phyloP scores from a whole-genome alignment of 2,888 invertebrate genomes.

The Rhaphigaster nebulosa region DNA sequence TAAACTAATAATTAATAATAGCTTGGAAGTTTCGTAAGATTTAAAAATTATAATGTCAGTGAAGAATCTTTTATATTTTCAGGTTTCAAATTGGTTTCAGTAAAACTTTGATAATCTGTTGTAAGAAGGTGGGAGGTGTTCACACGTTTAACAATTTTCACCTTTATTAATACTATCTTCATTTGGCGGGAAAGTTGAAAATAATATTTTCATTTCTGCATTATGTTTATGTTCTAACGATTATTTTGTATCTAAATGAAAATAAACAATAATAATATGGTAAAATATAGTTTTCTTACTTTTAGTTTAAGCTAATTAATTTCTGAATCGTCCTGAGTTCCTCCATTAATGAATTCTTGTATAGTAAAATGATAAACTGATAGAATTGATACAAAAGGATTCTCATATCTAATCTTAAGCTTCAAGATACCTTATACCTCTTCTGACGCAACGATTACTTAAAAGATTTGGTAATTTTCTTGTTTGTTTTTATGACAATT shows the following conservation, averaged over 20 bases:
- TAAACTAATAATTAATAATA: background rate
- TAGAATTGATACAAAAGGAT: background rate
- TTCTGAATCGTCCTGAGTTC: background rate
- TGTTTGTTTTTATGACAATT: background rate
- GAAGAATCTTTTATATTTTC: background rate
- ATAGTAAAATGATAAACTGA: background rate
- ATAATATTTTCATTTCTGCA: background rate
- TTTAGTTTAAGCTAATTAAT: background rate
- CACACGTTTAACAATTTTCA: background rate
- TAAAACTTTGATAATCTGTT: background rate
- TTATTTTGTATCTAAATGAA: background rate
- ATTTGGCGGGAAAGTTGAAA: background rate
- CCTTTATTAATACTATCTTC: background rate
- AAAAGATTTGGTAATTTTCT: background rate
- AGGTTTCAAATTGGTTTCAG: background rate
- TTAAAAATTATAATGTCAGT: background rate
- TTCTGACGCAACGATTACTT: background rate
- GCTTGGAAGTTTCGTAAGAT: no score
- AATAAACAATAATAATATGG: background rate
- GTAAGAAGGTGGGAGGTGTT: background rate
- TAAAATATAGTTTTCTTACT: background rate
- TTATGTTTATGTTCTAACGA: background rate
- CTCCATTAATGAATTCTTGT: background rate
- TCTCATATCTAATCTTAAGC: slow-evolving; percentile 5
- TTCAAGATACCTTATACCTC: background rate